phyloP scores from a whole-genome alignment of 2,113 vertebrate species.

The Mastomys coucha region DNA sequence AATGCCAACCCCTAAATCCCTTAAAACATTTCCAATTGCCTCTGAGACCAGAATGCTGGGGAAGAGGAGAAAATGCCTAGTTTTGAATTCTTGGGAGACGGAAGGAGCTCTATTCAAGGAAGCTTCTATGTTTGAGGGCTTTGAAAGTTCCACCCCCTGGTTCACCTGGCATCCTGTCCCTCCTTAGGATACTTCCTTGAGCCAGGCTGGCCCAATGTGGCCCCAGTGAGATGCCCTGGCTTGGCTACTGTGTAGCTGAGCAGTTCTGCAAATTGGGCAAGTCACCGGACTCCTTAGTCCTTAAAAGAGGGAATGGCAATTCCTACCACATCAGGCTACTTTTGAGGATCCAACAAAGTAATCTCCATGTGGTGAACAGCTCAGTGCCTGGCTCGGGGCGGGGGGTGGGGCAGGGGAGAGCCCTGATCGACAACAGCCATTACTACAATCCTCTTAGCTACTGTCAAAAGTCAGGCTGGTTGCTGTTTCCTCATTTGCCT shows the following conservation, averaged over 20 bases:
- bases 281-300: neutral
- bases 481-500: neutral
- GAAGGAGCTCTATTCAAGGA: neutral
- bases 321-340: neutral
- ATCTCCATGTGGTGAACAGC: neutral
- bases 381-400: neutral
- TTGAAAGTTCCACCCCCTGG: neutral
- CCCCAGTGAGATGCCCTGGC: neutral
- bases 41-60: neutral
- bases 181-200: neutral
- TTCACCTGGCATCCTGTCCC: no score
- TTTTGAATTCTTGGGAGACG: neutral
- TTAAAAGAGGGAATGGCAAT: neutral
- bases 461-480: neutral
- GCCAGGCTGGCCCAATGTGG: neutral
- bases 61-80: neutral
- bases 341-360: neutral
- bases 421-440: neutral
- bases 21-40: conserved; percentile 38
- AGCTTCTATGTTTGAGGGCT: neutral
- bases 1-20: conserved; percentile 61
- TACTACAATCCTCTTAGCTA: neutral
- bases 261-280: neutral
- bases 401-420: neutral
- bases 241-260: neutral